phyloP scores from a whole-genome alignment of 2,797 vertebrate species.

The Manis javanica region DNA sequence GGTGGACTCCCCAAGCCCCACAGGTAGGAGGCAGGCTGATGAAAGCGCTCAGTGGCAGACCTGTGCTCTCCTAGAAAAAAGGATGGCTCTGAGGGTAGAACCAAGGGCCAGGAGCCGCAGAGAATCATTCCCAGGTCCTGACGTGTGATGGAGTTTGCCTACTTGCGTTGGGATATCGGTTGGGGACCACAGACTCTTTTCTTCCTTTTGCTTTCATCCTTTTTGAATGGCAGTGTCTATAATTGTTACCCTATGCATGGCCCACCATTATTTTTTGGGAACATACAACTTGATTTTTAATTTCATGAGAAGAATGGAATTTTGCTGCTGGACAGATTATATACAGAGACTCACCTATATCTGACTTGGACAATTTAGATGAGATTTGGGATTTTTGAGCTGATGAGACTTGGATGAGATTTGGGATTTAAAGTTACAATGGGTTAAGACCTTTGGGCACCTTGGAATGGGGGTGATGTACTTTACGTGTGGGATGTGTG shows the following conservation, averaged over 20 bases:
- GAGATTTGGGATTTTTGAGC: neutral
- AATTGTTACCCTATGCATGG: neutral
- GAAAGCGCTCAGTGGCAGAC: neutral
- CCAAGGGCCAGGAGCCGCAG: neutral
- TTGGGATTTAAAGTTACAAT: neutral
- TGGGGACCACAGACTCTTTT: neutral
- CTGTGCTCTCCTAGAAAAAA: neutral
- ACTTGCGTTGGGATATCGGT: neutral
- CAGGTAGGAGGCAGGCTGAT: neutral
- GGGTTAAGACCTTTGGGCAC: neutral
- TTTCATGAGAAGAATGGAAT: neutral
- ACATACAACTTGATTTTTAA: neutral
- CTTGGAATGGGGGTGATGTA: neutral
- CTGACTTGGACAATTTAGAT: neutral
- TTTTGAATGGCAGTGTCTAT: neutral
- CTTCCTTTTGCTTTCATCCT: neutral
- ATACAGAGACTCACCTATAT: neutral
- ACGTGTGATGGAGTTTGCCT: neutral
- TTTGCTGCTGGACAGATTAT: neutral
- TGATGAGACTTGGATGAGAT: neutral
- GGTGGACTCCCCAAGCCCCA: neutral
- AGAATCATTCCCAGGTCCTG: neutral
- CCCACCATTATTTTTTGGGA: neutral
- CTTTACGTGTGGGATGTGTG: neutral
- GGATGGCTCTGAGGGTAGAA: neutral